Evolutionary conservation across 2,888 invertebrate species (phyloP).

Genomic region (Sinodicranocentrus sp.): DNA sequence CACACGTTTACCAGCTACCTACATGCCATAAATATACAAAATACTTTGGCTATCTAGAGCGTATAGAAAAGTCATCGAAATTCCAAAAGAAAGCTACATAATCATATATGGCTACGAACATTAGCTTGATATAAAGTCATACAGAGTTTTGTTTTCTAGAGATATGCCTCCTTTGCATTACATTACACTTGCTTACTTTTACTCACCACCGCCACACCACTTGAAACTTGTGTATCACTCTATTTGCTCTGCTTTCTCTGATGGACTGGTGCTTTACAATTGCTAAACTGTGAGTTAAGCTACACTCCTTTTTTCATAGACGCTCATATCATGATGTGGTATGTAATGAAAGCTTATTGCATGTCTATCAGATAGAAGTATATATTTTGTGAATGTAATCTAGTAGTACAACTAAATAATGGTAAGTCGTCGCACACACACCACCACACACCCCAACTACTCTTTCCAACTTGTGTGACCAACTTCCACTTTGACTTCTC

Average conservation of each 20-base stretch:
- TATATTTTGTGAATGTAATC: constrained; percentile 15
- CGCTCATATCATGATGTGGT: constrained; percentile 55
- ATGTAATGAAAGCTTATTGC: constrained; percentile 63
- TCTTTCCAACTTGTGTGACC: constrained; percentile 16
- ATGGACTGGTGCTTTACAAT: not conserved
- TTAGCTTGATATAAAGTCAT: too few species aligned
- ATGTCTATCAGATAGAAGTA: constrained; percentile 49
- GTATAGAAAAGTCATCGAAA: constrained; percentile 59
- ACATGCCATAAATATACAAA: not conserved
- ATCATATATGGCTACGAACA: constrained; percentile 49
- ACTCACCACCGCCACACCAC: too few species aligned
- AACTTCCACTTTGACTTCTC: constrained; percentile 57
- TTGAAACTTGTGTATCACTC: constrained; percentile 5
- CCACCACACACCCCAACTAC: not conserved
- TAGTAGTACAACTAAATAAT: constrained; percentile 49
- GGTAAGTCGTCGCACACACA: constrained; percentile 8
- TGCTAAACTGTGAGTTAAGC: not conserved
- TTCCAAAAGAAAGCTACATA: constrained; percentile 55
- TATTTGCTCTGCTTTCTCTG: not conserved
- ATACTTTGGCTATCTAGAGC: too few species aligned
- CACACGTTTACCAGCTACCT: not conserved
- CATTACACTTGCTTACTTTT: constrained; percentile 40
- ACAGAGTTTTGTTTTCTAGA: too few species aligned
- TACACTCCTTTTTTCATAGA: constrained; percentile 3
- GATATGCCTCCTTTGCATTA: constrained; percentile 25